Evolutionary conservation across 2,888 invertebrate species (phyloP).

Genomic region (Rhamphomyia laevipes): DNA sequence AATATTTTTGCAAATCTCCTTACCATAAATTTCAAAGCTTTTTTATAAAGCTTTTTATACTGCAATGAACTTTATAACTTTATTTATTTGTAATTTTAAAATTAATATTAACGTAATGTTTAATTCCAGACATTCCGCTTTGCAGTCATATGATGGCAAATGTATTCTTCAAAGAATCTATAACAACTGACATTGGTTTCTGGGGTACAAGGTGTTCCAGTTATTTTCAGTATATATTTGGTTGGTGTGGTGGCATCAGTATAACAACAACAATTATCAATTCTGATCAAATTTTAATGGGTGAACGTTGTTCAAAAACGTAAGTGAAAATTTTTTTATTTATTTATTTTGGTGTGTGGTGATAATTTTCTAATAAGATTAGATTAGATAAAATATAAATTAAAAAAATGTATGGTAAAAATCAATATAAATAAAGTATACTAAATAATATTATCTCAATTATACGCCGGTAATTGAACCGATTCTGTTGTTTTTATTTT

Average conservation of each 20-base stretch:
- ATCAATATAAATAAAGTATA: too few species aligned
- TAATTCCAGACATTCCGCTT: slow-evolving; percentile 18
- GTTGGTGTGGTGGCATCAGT: slow-evolving; percentile 18
- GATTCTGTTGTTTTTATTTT: too few species aligned
- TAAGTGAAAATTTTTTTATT: slow-evolving; percentile 14
- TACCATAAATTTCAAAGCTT: too few species aligned
- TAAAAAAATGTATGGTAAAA: too few species aligned
- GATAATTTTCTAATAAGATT: background rate
- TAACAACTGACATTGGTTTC: slow-evolving; percentile 17
- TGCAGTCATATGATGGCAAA: slow-evolving; percentile 23
- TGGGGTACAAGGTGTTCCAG: slow-evolving; percentile 20
- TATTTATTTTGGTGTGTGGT: background rate
- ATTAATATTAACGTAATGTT: background rate
- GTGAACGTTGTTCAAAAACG: slow-evolving; percentile 19
- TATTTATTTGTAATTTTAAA: background rate
- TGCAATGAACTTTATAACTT: background rate
- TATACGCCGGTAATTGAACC: too few species aligned
- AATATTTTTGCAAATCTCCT: too few species aligned
- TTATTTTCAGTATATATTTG: slow-evolving; percentile 23
- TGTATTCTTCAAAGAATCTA: slow-evolving; percentile 21
- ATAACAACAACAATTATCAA: slow-evolving; percentile 11
- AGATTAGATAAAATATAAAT: background rate
- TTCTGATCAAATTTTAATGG: slow-evolving; percentile 19
- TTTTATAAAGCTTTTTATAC: background rate
- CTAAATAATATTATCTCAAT: too few species aligned